Conservation (phyloP, 2,888 invertebrate species). For the Chymomyza fuscimana region DNA sequence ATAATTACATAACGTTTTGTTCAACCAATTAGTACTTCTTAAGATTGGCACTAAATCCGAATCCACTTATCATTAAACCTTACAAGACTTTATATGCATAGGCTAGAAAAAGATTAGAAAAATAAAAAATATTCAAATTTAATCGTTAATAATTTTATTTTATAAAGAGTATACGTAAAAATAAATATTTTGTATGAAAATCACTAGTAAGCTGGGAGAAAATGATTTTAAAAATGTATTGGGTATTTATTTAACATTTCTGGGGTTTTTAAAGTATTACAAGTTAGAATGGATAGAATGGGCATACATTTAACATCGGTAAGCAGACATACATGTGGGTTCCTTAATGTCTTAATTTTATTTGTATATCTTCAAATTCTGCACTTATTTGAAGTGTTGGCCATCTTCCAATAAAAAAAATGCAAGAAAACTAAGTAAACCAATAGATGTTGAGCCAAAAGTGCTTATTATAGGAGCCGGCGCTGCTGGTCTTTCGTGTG, state of each 20-base stretch:
- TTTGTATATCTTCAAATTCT: background rate
- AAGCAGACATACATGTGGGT: background rate
- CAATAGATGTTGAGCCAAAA: slow-evolving; percentile 37
- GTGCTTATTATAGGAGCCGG: slow-evolving; percentile 76
- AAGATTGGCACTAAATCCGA: too few species aligned
- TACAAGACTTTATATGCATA: too few species aligned
- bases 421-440: slow-evolving; percentile 13
- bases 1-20: too few species aligned
- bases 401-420: slow-evolving; percentile 8
- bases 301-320: background rate
- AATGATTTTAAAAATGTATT: slow-evolving; percentile 2
- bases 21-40: too few species aligned
- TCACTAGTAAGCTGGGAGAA: background rate
- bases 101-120: too few species aligned
- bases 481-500: slow-evolving; percentile 75
- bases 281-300: background rate
- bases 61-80: too few species aligned
- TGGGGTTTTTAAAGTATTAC: background rate
- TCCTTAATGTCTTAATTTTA: too few species aligned
- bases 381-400: background rate
- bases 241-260: background rate
- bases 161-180: background rate
- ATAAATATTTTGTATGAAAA: slow-evolving; percentile 4
- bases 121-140: too few species aligned
- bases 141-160: too few species aligned